A percentile compares a stretch with the other conserved stretches of the same genome.
These are phyloP conservation scores for Isoperla grammatica DNA, from an alignment of 2,888 invertebrate species.

Conservation along the genomic window DNA sequence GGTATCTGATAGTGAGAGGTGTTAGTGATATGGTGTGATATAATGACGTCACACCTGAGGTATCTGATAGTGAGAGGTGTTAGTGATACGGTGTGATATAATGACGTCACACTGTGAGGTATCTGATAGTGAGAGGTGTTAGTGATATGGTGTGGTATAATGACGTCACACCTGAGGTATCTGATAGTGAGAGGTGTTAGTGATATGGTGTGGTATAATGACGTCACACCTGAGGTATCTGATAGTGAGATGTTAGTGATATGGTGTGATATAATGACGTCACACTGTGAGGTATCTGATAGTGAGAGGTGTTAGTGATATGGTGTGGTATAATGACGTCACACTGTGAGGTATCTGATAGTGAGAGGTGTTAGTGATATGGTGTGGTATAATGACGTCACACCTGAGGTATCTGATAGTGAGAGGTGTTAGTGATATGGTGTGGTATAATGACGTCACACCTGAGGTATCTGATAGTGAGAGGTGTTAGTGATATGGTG, in stretches of 20 bases:
- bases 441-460: slow-evolving; percentile 15
- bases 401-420: background rate
- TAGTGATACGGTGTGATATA: slow-evolving; percentile 12
- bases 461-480: no score
- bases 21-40: slow-evolving; percentile 2
- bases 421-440: slow-evolving; percentile 3
- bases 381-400: background rate
- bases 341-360: slow-evolving; percentile 15
- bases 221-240: slow-evolving; percentile 15
- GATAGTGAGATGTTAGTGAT: no score
- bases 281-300: no score
- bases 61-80: background rate
- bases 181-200: background rate
- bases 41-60: no score
- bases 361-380: slow-evolving; percentile 9
- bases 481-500: slow-evolving; percentile 9
- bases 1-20: no score
- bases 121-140: no score
- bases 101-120: slow-evolving; percentile 15
- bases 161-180: no score
- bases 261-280: background rate
- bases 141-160: background rate
- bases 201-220: slow-evolving; percentile 15
- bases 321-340: slow-evolving; percentile 15
- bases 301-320: background rate